Evolutionary conservation across 2,888 invertebrate genomes (phyloP).

Genomic region (Rhamphomyia laevipes): DNA sequence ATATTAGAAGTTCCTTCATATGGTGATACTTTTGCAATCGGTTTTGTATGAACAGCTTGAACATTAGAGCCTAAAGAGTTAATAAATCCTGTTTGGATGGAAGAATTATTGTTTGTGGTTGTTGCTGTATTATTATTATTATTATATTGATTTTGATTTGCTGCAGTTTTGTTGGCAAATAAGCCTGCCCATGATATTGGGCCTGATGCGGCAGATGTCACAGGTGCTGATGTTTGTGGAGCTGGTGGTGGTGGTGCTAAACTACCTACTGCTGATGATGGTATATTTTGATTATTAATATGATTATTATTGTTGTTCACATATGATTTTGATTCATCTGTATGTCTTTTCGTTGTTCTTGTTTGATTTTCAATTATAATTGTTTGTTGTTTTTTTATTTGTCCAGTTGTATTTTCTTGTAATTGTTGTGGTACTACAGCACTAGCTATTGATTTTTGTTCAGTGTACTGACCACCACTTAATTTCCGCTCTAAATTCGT

Average conservation of each 20-base stretch:
- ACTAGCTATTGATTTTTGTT: conserved; percentile 39
- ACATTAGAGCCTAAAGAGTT: conserved; percentile 13
- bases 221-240: conserved; percentile 1
- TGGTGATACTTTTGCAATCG: conserved; percentile 50
- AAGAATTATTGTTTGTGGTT: not conserved
- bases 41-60: conserved; percentile 34
- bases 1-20: conserved; percentile 34
- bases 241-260: not conserved
- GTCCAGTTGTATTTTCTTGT: conserved; percentile 9
- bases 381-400: conserved; percentile 2
- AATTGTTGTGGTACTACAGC: conserved; percentile 36
- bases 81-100: conserved; percentile 12
- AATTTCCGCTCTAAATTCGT: conserved; percentile 3
- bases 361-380: conserved; percentile 4
- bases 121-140: not conserved
- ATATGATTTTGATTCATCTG: conserved; percentile 6
- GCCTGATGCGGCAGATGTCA: conserved; percentile 8
- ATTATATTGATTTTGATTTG: conserved; percentile 5
- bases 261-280: conserved; percentile 33
- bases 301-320: conserved; percentile 9
- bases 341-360: conserved; percentile 17
- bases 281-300: conserved; percentile 3
- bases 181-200: conserved; percentile 54
- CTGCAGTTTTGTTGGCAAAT: conserved; percentile 38
- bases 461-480: conserved; percentile 21